Evolutionary conservation across 92 coral and sea anemone species (phyloP).

Genomic region (Plumapathes pennacea): DNA sequence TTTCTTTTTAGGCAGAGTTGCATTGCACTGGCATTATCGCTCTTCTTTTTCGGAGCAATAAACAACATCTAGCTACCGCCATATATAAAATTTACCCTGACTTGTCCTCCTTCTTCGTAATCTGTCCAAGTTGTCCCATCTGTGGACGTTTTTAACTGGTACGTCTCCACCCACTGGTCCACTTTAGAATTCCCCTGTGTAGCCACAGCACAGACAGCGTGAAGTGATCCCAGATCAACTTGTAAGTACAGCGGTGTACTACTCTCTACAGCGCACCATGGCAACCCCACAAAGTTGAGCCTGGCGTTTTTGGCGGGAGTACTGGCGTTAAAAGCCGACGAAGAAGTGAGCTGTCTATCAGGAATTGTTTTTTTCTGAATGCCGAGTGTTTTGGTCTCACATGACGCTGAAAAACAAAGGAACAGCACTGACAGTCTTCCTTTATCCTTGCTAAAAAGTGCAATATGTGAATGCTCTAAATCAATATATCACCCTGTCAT

Average conservation of each 20-base stretch:
- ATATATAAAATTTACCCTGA: too few relatives aligned
- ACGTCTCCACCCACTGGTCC: slow-evolving; percentile 42
- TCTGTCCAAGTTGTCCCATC: slow-evolving; percentile 30
- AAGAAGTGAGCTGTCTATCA: slow-evolving; percentile 7
- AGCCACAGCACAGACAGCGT: slow-evolving; percentile 36
- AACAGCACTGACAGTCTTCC: too few relatives aligned
- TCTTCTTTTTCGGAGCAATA: too few relatives aligned
- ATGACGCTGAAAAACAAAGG: not conserved
- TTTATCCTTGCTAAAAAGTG: too few relatives aligned
- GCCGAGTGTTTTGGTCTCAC: slow-evolving; percentile 2
- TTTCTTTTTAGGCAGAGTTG: too few relatives aligned
- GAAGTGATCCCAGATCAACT: slow-evolving; percentile 15
- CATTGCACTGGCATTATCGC: too few relatives aligned
- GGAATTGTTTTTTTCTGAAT: slow-evolving; percentile 4
- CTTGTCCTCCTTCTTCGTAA: slow-evolving; percentile 12
- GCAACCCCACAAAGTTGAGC: slow-evolving; percentile 1
- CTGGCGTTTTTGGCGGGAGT: slow-evolving; percentile 2
- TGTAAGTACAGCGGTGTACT: slow-evolving; percentile 22
- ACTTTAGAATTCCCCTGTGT: slow-evolving; percentile 26
- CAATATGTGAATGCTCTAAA: too few relatives aligned
- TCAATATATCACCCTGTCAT: too few relatives aligned
- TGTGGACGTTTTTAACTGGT: slow-evolving; percentile 13
- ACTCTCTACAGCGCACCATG: slow-evolving; percentile 23
- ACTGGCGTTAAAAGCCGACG: not conserved
- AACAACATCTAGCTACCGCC: too few relatives aligned